These are phyloP conservation scores for Chaetodon trifascialis DNA, from an alignment of 2,113 vertebrate genomes.

Conservation along the genomic window DNA sequence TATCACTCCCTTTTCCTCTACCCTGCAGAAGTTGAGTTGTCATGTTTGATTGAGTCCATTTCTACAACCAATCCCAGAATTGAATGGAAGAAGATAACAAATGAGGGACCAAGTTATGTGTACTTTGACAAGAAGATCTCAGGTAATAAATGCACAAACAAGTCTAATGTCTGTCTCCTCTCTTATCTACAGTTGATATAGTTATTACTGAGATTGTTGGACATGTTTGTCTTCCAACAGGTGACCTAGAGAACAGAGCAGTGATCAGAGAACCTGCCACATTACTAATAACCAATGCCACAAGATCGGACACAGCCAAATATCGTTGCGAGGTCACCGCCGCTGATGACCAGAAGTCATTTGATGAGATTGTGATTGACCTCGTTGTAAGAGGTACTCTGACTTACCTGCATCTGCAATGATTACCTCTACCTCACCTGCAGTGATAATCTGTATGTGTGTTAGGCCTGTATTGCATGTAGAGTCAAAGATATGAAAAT, in stretches of 20 bases:
- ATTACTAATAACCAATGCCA: constrained; percentile 91
- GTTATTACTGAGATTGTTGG: neutral
- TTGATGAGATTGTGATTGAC: constrained; percentile 93
- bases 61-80: constrained; percentile 90
- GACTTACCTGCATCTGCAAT: neutral
- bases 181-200: neutral
- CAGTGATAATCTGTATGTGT: neutral
- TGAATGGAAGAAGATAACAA: constrained; percentile 97
- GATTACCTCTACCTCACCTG: too few species aligned
- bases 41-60: constrained; percentile 93
- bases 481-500: neutral
- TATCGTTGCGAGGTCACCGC: constrained; percentile 97
- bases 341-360: constrained; percentile 86
- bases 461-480: neutral
- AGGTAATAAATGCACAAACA: constrained; percentile 79
- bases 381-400: constrained; percentile 91
- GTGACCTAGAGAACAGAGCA: constrained; percentile 90
- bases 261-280: constrained; percentile 89
- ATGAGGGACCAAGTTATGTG: constrained; percentile 90
- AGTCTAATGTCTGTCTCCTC: neutral
- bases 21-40: constrained; percentile 89
- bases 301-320: constrained; percentile 89
- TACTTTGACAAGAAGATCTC: constrained; percentile 91
- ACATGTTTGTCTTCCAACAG: constrained; percentile 71
- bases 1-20: neutral